These are phyloP conservation scores for Paramormyrops kingsleyae DNA, from an alignment of 2,113 vertebrate genomes.

Conservation along the genomic window DNA sequence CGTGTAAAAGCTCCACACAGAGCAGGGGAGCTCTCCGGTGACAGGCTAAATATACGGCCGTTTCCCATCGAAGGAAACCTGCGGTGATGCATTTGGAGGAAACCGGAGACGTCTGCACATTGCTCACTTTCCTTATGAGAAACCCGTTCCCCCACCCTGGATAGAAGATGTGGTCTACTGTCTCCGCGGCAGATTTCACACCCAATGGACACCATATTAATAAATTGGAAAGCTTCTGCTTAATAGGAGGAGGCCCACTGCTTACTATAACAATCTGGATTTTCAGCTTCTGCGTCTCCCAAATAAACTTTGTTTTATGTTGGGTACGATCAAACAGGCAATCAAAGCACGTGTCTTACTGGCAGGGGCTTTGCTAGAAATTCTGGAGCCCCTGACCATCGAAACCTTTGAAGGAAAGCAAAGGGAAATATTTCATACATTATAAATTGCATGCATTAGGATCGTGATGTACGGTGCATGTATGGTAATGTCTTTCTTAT, in stretches of 20 bases:
- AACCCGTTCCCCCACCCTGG: not conserved
- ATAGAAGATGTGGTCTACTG: not conserved
- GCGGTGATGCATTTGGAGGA: conserved; percentile 24
- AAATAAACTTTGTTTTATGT: not conserved
- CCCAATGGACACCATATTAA: not conserved
- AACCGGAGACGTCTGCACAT: not conserved
- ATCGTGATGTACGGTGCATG: not conserved
- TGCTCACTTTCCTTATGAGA: not conserved
- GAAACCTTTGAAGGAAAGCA: not conserved
- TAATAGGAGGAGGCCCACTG: not conserved
- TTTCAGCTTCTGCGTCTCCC: not conserved
- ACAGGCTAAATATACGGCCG: conserved; percentile 44
- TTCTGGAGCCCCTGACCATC: not conserved
- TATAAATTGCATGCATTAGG: not conserved
- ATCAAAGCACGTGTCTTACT: not conserved
- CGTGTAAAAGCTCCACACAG: not conserved
- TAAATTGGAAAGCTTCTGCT: not conserved
- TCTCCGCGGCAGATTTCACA: not conserved
- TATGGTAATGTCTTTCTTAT: not conserved
- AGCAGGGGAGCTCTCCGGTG: not conserved
- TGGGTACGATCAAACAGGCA: not conserved
- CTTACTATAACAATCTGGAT: not conserved
- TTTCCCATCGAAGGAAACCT: conserved; percentile 48
- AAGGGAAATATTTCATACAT: not conserved
- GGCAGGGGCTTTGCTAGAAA: not conserved